These are phyloP conservation scores for Incurvaria masculella DNA, from an alignment of 2,888 invertebrate genomes.

Conservation along the genomic window DNA sequence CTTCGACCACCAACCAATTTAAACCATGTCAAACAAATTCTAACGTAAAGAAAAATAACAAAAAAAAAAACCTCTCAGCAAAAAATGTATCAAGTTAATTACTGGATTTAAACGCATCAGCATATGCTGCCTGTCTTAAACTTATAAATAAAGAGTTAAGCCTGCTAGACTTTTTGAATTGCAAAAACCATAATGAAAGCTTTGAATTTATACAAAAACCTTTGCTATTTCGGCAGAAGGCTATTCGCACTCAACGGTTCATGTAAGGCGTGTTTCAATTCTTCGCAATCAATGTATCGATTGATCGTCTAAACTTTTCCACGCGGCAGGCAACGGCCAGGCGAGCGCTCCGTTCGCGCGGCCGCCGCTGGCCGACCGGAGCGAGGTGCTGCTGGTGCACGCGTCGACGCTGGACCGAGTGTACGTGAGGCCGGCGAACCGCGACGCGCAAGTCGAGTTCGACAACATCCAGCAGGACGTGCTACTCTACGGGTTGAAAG, in stretches of 20 bases:
- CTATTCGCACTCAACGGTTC: background rate
- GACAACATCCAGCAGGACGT: constrained; percentile 27
- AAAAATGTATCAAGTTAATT: no score
- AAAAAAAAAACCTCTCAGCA: no score
- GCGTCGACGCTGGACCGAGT: constrained; percentile 20
- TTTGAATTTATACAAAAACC: background rate
- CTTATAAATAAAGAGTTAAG: no score
- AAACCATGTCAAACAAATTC: no score
- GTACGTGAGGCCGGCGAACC: constrained; percentile 23
- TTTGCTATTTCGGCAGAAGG: background rate
- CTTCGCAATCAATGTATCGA: background rate
- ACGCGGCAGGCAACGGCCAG: background rate
- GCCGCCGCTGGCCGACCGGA: constrained; percentile 21
- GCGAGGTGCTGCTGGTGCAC: constrained; percentile 26
- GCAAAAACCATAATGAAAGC: background rate
- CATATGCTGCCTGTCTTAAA: no score
- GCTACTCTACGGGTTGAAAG: constrained; percentile 21
- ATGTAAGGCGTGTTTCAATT: background rate
- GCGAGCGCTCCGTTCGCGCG: constrained; percentile 26
- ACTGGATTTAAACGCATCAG: no score
- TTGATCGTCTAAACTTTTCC: background rate
- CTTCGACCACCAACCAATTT: no score
- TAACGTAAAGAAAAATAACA: no score
- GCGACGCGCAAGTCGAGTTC: constrained; percentile 17
- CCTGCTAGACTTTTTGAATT: background rate